A percentile compares a stretch with the other conserved stretches of the same genome.
Evolutionary conservation across 1,140 invertebrate genomes (phyloP).

Genomic region (Procambarus clarkii): DNA sequence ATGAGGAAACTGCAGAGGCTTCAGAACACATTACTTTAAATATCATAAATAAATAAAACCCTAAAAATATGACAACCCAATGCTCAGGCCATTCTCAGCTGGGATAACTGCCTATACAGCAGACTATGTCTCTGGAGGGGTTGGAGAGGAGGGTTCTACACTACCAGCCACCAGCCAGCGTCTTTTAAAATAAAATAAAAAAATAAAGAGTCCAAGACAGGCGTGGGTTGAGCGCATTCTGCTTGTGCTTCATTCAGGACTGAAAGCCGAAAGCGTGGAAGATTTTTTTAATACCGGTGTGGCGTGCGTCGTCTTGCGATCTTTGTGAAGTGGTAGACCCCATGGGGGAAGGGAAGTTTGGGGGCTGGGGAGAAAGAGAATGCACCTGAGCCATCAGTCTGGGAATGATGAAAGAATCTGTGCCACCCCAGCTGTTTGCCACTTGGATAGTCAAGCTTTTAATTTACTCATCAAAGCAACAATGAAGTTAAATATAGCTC

Average conservation of each 20-base stretch:
- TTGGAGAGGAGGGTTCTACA: conserved; percentile 31
- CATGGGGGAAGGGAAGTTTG: conserved; percentile 64
- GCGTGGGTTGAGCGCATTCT: conserved; percentile 58
- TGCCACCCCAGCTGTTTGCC: conserved; percentile 23
- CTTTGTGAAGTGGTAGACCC: conserved; percentile 63
- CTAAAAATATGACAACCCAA: conserved; percentile 11
- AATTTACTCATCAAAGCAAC: no score
- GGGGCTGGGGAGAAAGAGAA: conserved; percentile 61
- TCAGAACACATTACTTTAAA: not conserved
- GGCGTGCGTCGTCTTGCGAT: conserved; percentile 74
- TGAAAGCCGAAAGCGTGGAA: conserved; percentile 80
- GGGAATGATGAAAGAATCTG: conserved; percentile 43
- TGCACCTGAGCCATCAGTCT: conserved; percentile 61
- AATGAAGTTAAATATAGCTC: not conserved
- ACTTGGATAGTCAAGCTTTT: not conserved
- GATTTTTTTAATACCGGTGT: conserved; percentile 80
- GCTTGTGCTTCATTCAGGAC: conserved; percentile 73
- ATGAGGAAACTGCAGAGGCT: not conserved
- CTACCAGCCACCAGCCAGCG: conserved; percentile 53
- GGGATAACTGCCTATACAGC: conserved; percentile 30
- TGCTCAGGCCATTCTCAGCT: conserved; percentile 48
- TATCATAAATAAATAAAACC: conserved; percentile 14
- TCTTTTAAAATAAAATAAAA: not conserved
- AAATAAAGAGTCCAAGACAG: conserved; percentile 26
- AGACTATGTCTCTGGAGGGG: conserved; percentile 1